Evolutionary conservation across 2,888 invertebrate species (phyloP).

Genomic region (Thera britannica): DNA sequence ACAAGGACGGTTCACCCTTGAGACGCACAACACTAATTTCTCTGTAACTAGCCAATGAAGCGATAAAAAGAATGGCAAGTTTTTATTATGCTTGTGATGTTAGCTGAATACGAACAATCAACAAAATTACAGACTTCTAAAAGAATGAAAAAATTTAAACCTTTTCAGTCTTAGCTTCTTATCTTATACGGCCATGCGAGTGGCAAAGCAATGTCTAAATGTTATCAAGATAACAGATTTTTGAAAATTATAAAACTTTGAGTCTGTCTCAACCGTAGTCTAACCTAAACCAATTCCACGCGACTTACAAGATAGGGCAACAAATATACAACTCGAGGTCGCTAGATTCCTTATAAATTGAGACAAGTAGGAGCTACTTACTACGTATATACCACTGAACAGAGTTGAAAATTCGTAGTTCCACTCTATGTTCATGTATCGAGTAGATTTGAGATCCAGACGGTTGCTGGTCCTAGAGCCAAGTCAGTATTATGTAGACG

Average conservation of each 20-base stretch:
- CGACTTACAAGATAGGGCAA: background rate
- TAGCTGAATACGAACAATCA: background rate
- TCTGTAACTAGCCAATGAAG: background rate
- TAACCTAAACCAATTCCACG: too few relatives aligned
- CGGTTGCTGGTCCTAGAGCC: conserved; percentile 2
- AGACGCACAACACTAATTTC: conserved; percentile 5
- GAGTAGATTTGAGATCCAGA: conserved; percentile 8
- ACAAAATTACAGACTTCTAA: too few relatives aligned
- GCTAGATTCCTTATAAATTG: background rate
- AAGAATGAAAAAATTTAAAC: too few relatives aligned
- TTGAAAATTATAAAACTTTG: too few relatives aligned
- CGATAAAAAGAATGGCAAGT: background rate
- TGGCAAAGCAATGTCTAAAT: too few relatives aligned
- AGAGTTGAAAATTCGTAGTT: background rate
- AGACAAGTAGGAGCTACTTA: background rate
- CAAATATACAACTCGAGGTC: background rate
- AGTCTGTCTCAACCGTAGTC: too few relatives aligned
- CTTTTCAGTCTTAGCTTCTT: too few relatives aligned
- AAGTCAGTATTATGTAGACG: conserved; percentile 40
- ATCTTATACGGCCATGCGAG: too few relatives aligned
- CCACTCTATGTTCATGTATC: background rate
- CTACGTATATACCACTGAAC: background rate
- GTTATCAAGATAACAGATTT: too few relatives aligned
- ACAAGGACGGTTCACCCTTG: conserved; percentile 9
- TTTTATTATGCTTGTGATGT: background rate